A percentile compares a stretch with the other conserved stretches of the same genome.
phyloP scores from a whole-genome alignment of 2,888 invertebrate genomes.

The Eulithis prunata region DNA sequence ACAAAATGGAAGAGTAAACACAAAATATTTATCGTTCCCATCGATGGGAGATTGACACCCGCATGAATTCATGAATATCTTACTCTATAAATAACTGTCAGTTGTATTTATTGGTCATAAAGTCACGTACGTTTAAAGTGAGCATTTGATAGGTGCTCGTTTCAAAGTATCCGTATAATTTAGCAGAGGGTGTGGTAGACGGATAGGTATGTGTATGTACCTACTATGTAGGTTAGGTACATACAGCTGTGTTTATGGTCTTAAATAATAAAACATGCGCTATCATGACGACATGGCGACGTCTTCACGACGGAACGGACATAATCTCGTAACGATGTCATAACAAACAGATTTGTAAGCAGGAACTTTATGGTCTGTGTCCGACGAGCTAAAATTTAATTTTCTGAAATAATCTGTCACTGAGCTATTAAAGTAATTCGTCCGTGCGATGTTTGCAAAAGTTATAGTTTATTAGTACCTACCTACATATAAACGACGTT shows the following conservation, averaged over 20 bases:
- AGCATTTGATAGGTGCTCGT: constrained; percentile 59
- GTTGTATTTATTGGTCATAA: constrained; percentile 71
- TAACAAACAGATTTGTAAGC: constrained; percentile 85
- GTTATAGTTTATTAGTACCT: constrained; percentile 62
- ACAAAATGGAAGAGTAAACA: constrained; percentile 44
- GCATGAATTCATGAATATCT: constrained; percentile 65
- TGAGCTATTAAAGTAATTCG: constrained; percentile 80
- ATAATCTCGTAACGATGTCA: constrained; percentile 84
- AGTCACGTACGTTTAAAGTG: constrained; percentile 49
- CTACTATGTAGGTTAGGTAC: constrained; percentile 41
- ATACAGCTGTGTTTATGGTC: constrained; percentile 64
- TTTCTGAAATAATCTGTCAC: constrained; percentile 83
- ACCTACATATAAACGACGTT: constrained; percentile 41
- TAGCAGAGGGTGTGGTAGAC: constrained; percentile 47
- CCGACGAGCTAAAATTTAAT: constrained; percentile 84
- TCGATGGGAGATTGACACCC: constrained; percentile 57
- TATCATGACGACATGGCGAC: constrained; percentile 73
- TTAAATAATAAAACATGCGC: constrained; percentile 79
- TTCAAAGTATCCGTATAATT: constrained; percentile 74
- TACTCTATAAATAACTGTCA: constrained; percentile 61
- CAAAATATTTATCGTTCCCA: constrained; percentile 48
- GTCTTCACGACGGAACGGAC: constrained; percentile 79
- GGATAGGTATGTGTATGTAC: neutral
- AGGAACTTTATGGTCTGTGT: constrained; percentile 83
- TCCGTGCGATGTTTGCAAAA: constrained; percentile 64